Evolutionary conservation across 1,140 invertebrate genomes (phyloP).

Genomic region (Cotesia glomerata): DNA sequence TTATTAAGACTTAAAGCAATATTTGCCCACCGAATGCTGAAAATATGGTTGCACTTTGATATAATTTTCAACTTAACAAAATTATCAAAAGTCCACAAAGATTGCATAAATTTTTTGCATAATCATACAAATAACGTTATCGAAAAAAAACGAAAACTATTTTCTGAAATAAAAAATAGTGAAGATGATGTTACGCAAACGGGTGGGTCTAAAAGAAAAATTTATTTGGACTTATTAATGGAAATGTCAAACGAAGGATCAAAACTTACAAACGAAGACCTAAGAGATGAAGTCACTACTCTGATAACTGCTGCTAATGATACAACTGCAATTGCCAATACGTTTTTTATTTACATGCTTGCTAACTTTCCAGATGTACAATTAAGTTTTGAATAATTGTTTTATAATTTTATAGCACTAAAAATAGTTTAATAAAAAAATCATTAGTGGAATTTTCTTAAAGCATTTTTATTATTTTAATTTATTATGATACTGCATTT

Average conservation of each 20-base stretch:
- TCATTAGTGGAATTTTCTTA: no score
- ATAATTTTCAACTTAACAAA: constrained; percentile 63
- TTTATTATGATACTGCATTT: no score
- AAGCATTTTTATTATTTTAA: no score
- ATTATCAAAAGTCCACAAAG: constrained; percentile 57
- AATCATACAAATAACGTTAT: constrained; percentile 66
- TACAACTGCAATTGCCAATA: constrained; percentile 71
- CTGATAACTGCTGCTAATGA: constrained; percentile 81
- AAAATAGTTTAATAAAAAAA: no score
- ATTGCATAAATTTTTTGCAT: constrained; percentile 66
- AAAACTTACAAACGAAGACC: constrained; percentile 63
- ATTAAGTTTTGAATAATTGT: constrained; percentile 36
- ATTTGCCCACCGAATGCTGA: constrained; percentile 57
- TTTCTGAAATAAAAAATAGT: constrained; percentile 22
- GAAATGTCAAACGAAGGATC: constrained; percentile 48
- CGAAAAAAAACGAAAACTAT: constrained; percentile 58
- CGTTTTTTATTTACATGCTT: constrained; percentile 68
- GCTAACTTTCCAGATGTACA: constrained; percentile 70
- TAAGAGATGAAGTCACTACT: constrained; percentile 78
- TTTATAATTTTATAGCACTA: no score
- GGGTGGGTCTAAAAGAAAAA: constrained; percentile 47
- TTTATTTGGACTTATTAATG: constrained; percentile 71
- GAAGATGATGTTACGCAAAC: not conserved
- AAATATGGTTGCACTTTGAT: constrained; percentile 66
- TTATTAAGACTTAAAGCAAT: constrained; percentile 46